Evolutionary conservation across 2,113 vertebrate species (phyloP), one percentile per base, ranked within the genome.

Genomic region (Patagioenas fasciata): DNA sequence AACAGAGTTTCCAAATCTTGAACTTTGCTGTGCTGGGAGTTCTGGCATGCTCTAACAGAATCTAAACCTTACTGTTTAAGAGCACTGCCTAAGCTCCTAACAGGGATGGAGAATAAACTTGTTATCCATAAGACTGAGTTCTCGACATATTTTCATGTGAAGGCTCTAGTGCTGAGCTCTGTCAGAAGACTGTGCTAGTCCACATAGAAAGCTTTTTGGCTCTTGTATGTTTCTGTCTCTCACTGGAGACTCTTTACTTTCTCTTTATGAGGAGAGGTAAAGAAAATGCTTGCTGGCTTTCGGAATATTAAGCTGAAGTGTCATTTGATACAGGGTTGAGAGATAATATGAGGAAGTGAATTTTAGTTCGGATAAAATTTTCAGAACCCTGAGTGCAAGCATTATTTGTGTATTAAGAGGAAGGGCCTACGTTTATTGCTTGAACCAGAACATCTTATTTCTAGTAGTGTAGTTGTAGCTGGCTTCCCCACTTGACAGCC

Each of bases 1-100:
- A 94, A 4, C 47, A 25, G 29, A 19, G 32, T 83, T 93, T 85
- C 67, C 86, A 53, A 92, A 78, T 38, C 72, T 56, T 86, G 47
- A 36, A 20, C n/a, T 70, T 65, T 11, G 16, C n/a, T 81, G 42
- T 74, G 31, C 73, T 1, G 0, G 44, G 28, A 74, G 47, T 73
- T 80, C 51, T 93, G 64, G 56, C 56, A 29, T 40, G 54, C n/a
- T 88, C 44, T 57, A 54, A 23, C 51, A 54, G 32, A 65, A 62
- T 32, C 11, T 31, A 34, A 73, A 11, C 40, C 3, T 40, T 69
- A n/a, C 3, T 64, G 69, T 60, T 29, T 54, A 57, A 88, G 36
- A 65, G 16, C 13, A 4, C 70, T 77, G 40, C 34, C 42, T 80
- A 14, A 70, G 14, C 29, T 60, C 8, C 29, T 70, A 54, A 12